Base-by-base conservation (phyloP, 2,113 vertebrate genomes). In the Catharus bicknelli region DNA sequence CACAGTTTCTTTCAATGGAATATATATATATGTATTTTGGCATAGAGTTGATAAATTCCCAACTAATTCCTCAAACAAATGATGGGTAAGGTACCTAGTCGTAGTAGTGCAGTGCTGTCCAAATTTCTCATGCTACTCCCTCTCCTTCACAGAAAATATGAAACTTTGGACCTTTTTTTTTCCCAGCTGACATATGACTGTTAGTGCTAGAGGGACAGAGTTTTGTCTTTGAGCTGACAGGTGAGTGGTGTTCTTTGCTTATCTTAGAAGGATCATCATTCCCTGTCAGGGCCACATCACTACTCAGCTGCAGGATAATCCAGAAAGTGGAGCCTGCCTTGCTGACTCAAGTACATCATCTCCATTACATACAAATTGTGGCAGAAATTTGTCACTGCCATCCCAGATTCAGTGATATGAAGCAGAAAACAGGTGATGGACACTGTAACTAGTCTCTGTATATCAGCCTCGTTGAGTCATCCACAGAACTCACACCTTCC, bases 401-500 rank as follows among this genome's bases (percentile, higher is more conserved):
- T 72, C 48, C 36, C 75, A 75, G 38, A 47, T 29, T 76, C 40
- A 23, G 27, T 7, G 36, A 36, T 16, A 13, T 4, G 55, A 68
- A 82, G 30, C 40, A 67, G n/a, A 86, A 85, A 62, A 21, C 40
- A 55, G 42, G 58, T 40, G 62, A 63, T 53, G n/a, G 13, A 13
- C 15, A 21, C n/a, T 26, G 6, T 54, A 74, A 54, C 34, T 40
- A 10, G 7, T 43, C 25, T 83, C 32, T 76, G 13, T 30, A 3
- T 36, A 13, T 48, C 63, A 77, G 2, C 8, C 48, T 23, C 6
- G 16, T 3, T 14, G 45, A 73, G 13, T 42, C 50, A 66, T 8
- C 9, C 25, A 12, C 0, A 1, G 25, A 15, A 45, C 10, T 29
- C 25, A 40, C 0, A 2, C 26, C 38, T 61, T 53, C 13, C 36